Percentiles rank a stretch among this genome's conserved stretches.
Evolutionary conservation across 2,888 invertebrate species (phyloP).

Genomic region (Coronaproctus castanopsis): DNA sequence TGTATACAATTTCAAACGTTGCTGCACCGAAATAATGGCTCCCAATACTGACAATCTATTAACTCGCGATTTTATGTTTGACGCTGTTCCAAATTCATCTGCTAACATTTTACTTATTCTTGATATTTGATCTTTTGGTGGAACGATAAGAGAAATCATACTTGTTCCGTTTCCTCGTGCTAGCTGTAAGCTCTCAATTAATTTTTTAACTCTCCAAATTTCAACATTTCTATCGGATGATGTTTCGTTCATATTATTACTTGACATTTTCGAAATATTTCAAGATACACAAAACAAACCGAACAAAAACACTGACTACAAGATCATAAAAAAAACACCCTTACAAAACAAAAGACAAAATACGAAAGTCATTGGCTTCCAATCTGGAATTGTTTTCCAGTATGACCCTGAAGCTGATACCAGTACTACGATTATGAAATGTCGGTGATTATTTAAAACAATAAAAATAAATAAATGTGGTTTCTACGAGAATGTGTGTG

Average conservation of each 20-base stretch:
- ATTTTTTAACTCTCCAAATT: conserved; percentile 99
- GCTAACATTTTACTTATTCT: conserved; percentile 99
- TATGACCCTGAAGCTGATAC: too few species aligned
- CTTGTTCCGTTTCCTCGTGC: conserved; percentile 99
- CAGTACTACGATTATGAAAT: too few species aligned
- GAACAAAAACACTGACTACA: too few species aligned
- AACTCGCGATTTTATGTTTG: conserved; percentile 97
- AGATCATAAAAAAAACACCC: too few species aligned
- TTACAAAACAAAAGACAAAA: too few species aligned
- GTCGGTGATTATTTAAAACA: too few species aligned
- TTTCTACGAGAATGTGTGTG: too few species aligned
- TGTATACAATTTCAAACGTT: conserved; percentile 93
- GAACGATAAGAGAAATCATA: conserved; percentile 99
- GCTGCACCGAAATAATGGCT: conserved; percentile 99
- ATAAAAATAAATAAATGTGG: too few species aligned
- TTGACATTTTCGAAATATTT: conserved; percentile 18
- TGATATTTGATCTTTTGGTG: conserved; percentile 98
- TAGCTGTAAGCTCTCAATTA: conserved; percentile 98
- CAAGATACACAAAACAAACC: too few species aligned
- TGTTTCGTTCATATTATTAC: conserved; percentile 56
- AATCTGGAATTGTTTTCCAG: too few species aligned
- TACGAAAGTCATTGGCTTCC: too few species aligned
- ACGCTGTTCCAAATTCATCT: conserved; percentile 99
- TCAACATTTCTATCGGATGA: conserved; percentile 98
- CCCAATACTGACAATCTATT: conserved; percentile 96